phyloP scores from a whole-genome alignment of 2,888 invertebrate species.

The Orthosia cruda region DNA sequence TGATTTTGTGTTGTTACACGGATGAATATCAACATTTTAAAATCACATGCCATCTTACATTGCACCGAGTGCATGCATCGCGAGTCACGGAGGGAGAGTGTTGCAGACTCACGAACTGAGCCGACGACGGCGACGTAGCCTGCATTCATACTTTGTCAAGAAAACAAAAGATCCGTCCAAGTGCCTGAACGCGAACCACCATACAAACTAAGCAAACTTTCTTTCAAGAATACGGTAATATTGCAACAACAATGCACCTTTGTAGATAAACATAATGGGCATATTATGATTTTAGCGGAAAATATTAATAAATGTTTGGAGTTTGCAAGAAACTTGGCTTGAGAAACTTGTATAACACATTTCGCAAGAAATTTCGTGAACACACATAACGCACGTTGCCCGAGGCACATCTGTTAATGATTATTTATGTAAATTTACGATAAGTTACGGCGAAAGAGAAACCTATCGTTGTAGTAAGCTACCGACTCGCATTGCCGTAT shows the following conservation, averaged over 20 bases:
- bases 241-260: conserved; percentile 40
- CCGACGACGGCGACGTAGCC: conserved; percentile 16
- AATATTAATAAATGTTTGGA: conserved; percentile 16
- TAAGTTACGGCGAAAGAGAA: conserved; percentile 67
- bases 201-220: conserved; percentile 50
- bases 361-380: conserved; percentile 73
- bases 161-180: conserved; percentile 57
- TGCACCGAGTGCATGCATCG: conserved; percentile 65
- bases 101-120: conserved; percentile 60
- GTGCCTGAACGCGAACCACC: conserved; percentile 52
- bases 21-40: conserved; percentile 57
- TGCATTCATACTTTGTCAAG: conserved; percentile 48
- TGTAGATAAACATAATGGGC: conserved; percentile 22
- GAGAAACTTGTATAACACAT: conserved; percentile 68
- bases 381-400: conserved; percentile 59
- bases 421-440: conserved; percentile 76
- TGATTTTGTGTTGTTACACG: conserved; percentile 54
- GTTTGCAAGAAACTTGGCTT: conserved; percentile 15
- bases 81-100: conserved; percentile 67
- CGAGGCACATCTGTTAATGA: conserved; percentile 70
- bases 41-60: conserved; percentile 58
- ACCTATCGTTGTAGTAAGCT: conserved; percentile 45
- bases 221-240: conserved; percentile 57
- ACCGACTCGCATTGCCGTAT: conserved; percentile 8
- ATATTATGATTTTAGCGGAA: conserved; percentile 14